A percentile compares a stretch with the other conserved stretches of the same genome.
These are phyloP conservation scores for Trogon melanurus DNA, from an alignment of 2,113 vertebrate genomes.

Conservation along the genomic window DNA sequence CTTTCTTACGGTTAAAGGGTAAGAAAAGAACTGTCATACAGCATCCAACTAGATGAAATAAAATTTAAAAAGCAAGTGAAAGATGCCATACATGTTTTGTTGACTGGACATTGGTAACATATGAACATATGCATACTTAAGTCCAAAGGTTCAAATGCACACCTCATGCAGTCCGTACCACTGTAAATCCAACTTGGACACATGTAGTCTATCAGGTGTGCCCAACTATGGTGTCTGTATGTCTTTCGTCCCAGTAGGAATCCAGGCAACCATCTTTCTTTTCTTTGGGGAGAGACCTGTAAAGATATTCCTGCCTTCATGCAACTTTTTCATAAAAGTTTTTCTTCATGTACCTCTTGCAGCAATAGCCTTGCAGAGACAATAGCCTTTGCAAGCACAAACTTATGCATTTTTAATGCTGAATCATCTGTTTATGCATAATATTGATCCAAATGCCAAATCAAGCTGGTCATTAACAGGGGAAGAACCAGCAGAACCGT, in stretches of 20 bases:
- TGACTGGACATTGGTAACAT: background rate
- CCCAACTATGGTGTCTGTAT: background rate
- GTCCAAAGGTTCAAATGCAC: background rate
- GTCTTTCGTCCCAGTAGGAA: background rate
- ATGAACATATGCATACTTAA: fast-evolving
- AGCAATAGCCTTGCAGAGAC: background rate
- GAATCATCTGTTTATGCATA: background rate
- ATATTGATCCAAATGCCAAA: background rate
- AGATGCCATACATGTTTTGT: background rate
- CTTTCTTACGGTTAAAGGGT: background rate
- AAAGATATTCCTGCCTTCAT: background rate
- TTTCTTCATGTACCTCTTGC: background rate
- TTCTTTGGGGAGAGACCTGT: background rate
- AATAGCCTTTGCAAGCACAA: background rate
- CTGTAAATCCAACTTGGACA: background rate
- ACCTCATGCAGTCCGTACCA: background rate
- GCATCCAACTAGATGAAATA: background rate
- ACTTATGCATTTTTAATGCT: background rate
- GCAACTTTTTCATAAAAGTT: background rate
- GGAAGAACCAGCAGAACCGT: background rate
- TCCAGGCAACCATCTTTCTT: background rate
- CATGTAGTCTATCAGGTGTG: background rate
- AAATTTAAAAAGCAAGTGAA: background rate
- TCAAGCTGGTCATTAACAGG: background rate
- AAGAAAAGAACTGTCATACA: background rate